A percentile compares a stretch with the other conserved stretches of the same genome.
Conservation (phyloP, 2,888 invertebrate species). For the Amblyteles armatorius region DNA sequence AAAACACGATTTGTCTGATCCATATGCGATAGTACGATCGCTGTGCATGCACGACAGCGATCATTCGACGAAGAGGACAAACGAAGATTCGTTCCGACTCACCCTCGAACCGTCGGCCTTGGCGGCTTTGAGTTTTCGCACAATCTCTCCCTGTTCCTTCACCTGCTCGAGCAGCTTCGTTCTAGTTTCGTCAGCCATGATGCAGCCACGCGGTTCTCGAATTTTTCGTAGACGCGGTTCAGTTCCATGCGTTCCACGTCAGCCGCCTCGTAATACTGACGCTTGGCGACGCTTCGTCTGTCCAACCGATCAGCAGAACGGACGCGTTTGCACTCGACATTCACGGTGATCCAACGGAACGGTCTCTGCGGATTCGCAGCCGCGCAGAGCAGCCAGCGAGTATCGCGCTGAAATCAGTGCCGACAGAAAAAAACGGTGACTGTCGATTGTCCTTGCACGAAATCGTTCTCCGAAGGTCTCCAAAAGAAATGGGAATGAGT, state of each 20-base stretch:
- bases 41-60: not conserved
- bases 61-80: not conserved
- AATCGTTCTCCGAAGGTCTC: not conserved
- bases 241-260: slow-evolving; percentile 68
- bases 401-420: not conserved
- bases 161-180: slow-evolving; percentile 87
- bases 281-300: not conserved
- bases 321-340: not conserved
- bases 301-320: not conserved
- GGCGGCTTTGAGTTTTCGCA: slow-evolving; percentile 92
- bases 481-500: slow-evolving; percentile 28
- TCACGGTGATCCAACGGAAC: not conserved
- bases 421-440: not conserved
- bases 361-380: not conserved
- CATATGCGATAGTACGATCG: slow-evolving; percentile 45
- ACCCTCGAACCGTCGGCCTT: slow-evolving; percentile 93
- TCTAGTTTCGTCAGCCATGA: slow-evolving; percentile 84
- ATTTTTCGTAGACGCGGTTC: slow-evolving; percentile 54
- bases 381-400: not conserved
- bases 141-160: slow-evolving; percentile 92
- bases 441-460: slow-evolving; percentile 31
- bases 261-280: slow-evolving; percentile 31
- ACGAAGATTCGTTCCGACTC: slow-evolving; percentile 71
- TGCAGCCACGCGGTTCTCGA: slow-evolving; percentile 66
- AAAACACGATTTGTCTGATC: not conserved